Percentiles rank a stretch among this genome's conserved stretches.
phyloP scores from a whole-genome alignment of 2,113 vertebrate genomes.

The Antechinus flavipes region DNA sequence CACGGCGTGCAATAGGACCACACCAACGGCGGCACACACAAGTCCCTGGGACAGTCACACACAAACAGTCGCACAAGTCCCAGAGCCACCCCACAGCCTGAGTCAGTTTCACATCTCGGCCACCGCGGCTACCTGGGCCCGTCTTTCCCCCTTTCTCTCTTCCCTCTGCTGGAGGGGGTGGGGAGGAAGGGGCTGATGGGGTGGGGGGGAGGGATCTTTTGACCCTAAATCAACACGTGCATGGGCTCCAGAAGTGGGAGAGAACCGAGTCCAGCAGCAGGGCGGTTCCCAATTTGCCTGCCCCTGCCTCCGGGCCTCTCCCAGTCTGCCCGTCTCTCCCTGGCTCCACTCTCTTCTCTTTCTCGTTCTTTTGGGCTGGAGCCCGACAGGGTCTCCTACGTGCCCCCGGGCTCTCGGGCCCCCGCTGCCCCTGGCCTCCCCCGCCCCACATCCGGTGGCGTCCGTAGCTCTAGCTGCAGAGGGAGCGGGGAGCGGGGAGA shows the following conservation, averaged over 20 bases:
- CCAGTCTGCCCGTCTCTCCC: neutral
- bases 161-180: neutral
- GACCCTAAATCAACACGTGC: neutral
- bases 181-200: neutral
- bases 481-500: neutral
- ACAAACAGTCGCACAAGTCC: neutral
- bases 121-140: neutral
- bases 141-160: too few relatives aligned
- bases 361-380: neutral
- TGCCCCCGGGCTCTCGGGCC: neutral
- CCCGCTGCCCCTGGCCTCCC: neutral
- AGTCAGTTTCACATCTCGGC: neutral
- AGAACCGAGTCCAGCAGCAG: neutral
- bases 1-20: neutral
- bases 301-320: neutral
- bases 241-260: neutral
- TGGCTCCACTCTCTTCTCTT: neutral
- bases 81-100: neutral
- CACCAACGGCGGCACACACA: too few relatives aligned
- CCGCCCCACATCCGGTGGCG: constrained; percentile 3
- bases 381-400: neutral
- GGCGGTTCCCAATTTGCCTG: neutral
- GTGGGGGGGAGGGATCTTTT: neutral
- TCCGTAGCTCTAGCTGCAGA: neutral
- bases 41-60: neutral